Conservation (phyloP, 53 echinoderm and acorn worm species). For the Temnopleurus reevesii region DNA sequence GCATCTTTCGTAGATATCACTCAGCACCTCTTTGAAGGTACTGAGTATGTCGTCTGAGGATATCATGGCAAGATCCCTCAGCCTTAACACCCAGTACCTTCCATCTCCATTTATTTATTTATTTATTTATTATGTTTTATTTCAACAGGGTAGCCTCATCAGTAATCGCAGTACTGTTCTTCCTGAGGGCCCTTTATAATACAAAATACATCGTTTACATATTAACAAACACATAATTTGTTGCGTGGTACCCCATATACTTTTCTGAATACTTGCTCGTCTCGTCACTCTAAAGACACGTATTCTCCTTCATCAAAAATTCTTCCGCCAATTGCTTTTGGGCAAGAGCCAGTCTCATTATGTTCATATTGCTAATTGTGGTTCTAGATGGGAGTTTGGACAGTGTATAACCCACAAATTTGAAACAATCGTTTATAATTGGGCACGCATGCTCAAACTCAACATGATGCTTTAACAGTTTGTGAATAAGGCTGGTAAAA, state of each 20-base stretch:
- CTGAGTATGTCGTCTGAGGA: slow-evolving; percentile 34
- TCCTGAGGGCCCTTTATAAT: too few species aligned
- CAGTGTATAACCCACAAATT: slow-evolving; percentile 32
- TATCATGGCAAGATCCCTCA: slow-evolving; percentile 30
- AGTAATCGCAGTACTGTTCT: too few species aligned
- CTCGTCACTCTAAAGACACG: slow-evolving; percentile 41
- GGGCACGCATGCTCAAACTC: background rate
- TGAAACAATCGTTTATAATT: slow-evolving; percentile 22
- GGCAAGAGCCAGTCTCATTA: slow-evolving; percentile 16
- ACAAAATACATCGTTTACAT: too few species aligned
- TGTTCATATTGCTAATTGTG: slow-evolving; percentile 30
- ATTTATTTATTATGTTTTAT: too few species aligned
- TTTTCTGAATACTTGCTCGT: slow-evolving; percentile 39
- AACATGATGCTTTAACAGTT: slow-evolving; percentile 40
- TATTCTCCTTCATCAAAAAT: slow-evolving; percentile 2
- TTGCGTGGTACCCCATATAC: slow-evolving; percentile 17
- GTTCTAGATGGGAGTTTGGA: slow-evolving; percentile 17
- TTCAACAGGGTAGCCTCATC: too few species aligned
- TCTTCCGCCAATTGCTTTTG: slow-evolving; percentile 51
- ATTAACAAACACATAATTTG: too few species aligned
- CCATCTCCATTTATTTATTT: background rate
- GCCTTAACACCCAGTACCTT: slow-evolving; percentile 53
- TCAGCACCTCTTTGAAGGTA: slow-evolving; percentile 44
- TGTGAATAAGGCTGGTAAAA: slow-evolving; percentile 43
- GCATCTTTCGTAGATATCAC: slow-evolving; percentile 24